phyloP scores from a whole-genome alignment of 2,113 vertebrate genomes.

The Chionomys nivalis region DNA sequence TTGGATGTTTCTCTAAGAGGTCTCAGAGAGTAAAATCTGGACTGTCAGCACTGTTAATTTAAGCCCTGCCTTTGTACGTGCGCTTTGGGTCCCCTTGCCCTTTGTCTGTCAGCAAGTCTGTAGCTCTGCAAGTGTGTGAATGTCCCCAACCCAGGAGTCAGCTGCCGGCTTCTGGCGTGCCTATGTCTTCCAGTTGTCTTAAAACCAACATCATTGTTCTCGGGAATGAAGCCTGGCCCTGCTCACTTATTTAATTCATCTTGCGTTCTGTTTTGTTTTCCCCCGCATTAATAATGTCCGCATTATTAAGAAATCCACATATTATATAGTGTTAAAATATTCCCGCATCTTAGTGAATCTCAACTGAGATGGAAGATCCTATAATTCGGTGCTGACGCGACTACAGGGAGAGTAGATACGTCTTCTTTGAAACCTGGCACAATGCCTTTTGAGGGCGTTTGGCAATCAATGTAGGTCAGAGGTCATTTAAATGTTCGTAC shows the following conservation, averaged over 20 bases:
- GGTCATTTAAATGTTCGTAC: conserved; percentile 69
- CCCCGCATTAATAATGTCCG: neutral
- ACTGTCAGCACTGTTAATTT: neutral
- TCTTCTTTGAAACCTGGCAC: conserved; percentile 61
- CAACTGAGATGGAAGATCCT: neutral
- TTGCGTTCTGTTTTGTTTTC: neutral
- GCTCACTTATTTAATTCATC: neutral
- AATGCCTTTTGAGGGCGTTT: conserved; percentile 65
- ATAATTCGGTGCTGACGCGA: neutral
- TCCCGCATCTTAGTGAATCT: neutral
- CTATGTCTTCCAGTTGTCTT: neutral
- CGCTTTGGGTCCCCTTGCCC: rapidly evolving
- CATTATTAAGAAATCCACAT: neutral
- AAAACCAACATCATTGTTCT: conserved; percentile 7
- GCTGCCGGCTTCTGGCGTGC: neutral
- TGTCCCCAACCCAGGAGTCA: neutral
- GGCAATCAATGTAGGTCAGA: conserved; percentile 63
- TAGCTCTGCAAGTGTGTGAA: neutral
- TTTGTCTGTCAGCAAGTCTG: neutral
- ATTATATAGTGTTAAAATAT: neutral
- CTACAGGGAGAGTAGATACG: neutral
- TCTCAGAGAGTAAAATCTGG: neutral
- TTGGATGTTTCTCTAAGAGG: neutral
- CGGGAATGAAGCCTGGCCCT: neutral
- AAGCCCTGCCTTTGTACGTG: neutral